Evolutionary conservation across 37 sponge, comb jelly and placozoan genomes (phyloP), one percentile per base, ranked within the genome.

Genomic region (Bolinopsis microptera): DNA sequence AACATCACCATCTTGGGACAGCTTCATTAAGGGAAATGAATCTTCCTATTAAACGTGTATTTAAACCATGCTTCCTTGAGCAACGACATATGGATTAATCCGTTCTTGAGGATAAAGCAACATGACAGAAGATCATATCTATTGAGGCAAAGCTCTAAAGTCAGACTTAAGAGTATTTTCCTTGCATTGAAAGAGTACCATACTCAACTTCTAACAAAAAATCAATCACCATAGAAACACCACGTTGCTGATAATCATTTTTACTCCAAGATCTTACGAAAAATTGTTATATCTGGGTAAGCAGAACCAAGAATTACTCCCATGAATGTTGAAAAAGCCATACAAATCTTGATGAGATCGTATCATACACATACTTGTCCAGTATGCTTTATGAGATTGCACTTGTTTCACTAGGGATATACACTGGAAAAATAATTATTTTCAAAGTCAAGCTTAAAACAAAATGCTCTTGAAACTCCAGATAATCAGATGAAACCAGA

Each of bases 371-470:
- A 24, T 86, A 86, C 30, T 9, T 86, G n/a, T 86, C 35, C 21
- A 39, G 35, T n/a, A 39, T 86, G 61, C 90, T 86, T 86, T 25
- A 41, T 21, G 32, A 33, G 35, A 22, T 86, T 40, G 90, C 34
- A 34, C 24, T 38, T 41, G 27, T 86, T 86, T 38, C n/a, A 86
- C 90, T 1, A 86, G 35, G 22, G 90, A 86, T 27, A 86, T 86
- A n/a, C 90, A 86, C 35, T 86, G 90, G 90, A 86, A 86, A 86
- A 86, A 86, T 48, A 86, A 86, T 18, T 86, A 41, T 25, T 86
- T 86, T 86, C 90, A 86, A 41, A 86, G 26, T n/a, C 90, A 86
- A 25, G 80, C 80, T 32, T 41, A 30, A 38, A 24, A 40, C 41
- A 86, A 40, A 36, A 35, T 36, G 48, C 40, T 41, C 30, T n/a